phyloP scores from a whole-genome alignment of 2,888 invertebrate genomes.

The Antitype chi region DNA sequence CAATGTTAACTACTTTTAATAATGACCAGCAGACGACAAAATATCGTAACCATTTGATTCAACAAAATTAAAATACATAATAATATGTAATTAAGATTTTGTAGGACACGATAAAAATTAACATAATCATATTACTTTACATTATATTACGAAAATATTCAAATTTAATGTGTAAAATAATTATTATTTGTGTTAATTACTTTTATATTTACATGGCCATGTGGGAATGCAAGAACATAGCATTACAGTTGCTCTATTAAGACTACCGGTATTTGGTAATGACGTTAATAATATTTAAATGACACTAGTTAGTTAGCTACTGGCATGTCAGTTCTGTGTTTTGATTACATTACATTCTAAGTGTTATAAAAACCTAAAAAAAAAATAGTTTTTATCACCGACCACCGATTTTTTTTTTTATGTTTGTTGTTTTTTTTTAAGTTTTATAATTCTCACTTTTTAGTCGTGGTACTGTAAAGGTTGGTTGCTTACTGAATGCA shows the following conservation, averaged over 20 bases:
- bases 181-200: conserved; percentile 54
- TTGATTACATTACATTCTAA: not conserved
- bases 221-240: conserved; percentile 41
- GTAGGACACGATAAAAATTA: conserved; percentile 66
- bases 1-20: conserved; percentile 7
- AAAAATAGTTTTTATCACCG: too few relatives aligned
- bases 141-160: conserved; percentile 64
- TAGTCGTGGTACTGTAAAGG: too few relatives aligned
- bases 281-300: conserved; percentile 33
- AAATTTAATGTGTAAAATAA: conserved; percentile 57
- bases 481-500: too few relatives aligned
- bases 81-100: conserved; percentile 63
- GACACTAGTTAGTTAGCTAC: not conserved
- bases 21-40: conserved; percentile 35
- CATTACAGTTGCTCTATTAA: conserved; percentile 45
- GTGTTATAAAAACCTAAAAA: too few relatives aligned
- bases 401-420: too few relatives aligned
- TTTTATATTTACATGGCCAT: conserved; percentile 45
- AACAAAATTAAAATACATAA: conserved; percentile 61
- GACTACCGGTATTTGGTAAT: conserved; percentile 58
- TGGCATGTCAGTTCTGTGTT: not conserved
- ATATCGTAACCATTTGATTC: conserved; percentile 43
- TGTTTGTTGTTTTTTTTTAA: too few relatives aligned
- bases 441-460: too few relatives aligned
- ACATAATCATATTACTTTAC: conserved; percentile 63